Evolutionary conservation across 2,888 invertebrate genomes (phyloP).

Genomic region (Synergus itoensis): DNA sequence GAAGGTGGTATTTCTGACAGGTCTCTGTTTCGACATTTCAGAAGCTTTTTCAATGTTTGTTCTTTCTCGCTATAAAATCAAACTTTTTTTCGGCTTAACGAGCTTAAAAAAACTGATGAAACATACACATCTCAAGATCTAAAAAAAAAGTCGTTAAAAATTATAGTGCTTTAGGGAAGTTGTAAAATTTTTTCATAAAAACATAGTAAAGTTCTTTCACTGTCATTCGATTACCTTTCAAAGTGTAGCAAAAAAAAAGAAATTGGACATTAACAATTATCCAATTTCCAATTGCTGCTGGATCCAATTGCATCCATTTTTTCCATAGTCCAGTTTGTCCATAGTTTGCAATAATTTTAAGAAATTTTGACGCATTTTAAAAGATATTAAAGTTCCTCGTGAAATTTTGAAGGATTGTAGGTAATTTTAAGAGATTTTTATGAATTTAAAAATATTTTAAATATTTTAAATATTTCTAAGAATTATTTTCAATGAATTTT

Average conservation of each 20-base stretch:
- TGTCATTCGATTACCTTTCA: too few relatives aligned
- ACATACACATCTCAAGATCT: neutral
- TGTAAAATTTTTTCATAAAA: neutral
- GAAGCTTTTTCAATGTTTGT: slow-evolving; percentile 19
- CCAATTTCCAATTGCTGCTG: neutral
- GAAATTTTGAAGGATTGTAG: too few relatives aligned
- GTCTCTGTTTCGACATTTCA: neutral
- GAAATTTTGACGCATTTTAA: too few relatives aligned
- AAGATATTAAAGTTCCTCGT: too few relatives aligned
- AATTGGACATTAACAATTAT: neutral
- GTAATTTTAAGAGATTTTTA: too few relatives aligned
- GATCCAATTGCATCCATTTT: neutral
- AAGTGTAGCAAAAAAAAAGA: too few relatives aligned
- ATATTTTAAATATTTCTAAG: too few relatives aligned
- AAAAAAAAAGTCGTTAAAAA: neutral
- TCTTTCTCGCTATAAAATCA: slow-evolving; percentile 24
- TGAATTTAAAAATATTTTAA: too few relatives aligned
- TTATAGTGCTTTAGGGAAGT: neutral
- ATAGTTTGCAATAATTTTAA: too few relatives aligned
- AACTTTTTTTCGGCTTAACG: neutral
- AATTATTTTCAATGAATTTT: too few relatives aligned
- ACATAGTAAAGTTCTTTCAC: too few relatives aligned
- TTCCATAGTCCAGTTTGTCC: neutral
- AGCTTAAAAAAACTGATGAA: neutral
- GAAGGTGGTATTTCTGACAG: slow-evolving; percentile 36